Evolutionary conservation across 2,888 invertebrate genomes (phyloP), one percentile per base, ranked within the genome.

Genomic region (Melinaea menophilus): DNA sequence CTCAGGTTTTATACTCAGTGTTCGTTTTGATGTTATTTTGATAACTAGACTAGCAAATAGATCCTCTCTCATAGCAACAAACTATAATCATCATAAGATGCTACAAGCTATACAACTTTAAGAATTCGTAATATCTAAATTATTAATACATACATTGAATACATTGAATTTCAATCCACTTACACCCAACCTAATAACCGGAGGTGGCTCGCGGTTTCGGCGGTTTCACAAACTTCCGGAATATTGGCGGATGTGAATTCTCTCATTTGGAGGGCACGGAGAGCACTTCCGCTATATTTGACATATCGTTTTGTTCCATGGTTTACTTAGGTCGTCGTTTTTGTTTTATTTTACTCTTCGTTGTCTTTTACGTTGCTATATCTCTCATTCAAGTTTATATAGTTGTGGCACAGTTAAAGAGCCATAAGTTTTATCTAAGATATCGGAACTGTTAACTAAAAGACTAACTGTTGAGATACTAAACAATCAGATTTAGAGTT

Each of bases 161-260:
- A 22, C 62, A 65, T 65, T 65, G 65, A 62, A 59, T 62, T 64
- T 64, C 58, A 54, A 62, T 60, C 51, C 61, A 58, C 62, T 46
- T 68, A 66, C 61, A 64, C 60, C 66, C 60, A 62, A 62, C 65
- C 62, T 67, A 67, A 67, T 70, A 66, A 75, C 75, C 76, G 80
- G 77, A 79, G 74, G 80, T 76, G 80, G 80, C 76, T 78, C 76
- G 78, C 77, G 76, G 77, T 77, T 60, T 56, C 67, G 59, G 79
- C 74, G 79, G 22, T 80, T 85, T 85, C 85, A 86, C 85, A 86
- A 86, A 85, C 85, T 85, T 86, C 86, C 87, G 83, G 75, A 75
- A 80, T 81, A 79, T 71, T 81, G 85, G 85, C 81, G 85, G 85
- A 86, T 75, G 81, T 74, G 80, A 79, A 79, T 79, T 80, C 81